Evolutionary conservation across 2,888 invertebrate genomes (phyloP), one percentile per base, ranked within the genome.

Genomic region (Epirrhoe tristata): DNA sequence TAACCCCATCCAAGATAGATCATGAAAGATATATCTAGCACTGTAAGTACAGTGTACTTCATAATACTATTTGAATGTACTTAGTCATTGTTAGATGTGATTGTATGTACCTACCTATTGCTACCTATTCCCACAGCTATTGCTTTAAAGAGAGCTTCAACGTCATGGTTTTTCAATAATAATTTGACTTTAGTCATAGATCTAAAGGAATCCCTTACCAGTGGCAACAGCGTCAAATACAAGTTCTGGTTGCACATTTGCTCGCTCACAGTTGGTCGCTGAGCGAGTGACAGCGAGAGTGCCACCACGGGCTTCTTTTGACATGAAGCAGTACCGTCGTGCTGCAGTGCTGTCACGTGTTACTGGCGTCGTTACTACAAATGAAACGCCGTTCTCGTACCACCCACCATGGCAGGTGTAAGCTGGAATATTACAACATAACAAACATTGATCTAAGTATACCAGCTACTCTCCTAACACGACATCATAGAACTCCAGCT

Each of bases 331-430:
- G 90, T 96, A 96, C 74, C 96, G 94, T 53, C 96, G 93, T 58
- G 95, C 95, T n/a, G 95, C 95, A 69, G 95, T 95, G 65, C 95
- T 95, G 80, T 95, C 94, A 62, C 96, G 94, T 68, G 95, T 95
- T 77, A 96, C 90, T 24, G 96, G 96, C 59, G 97, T 96, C 63
- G 96, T 96, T 85, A 98, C 97, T 76, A 98, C 96, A 89, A 96
- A 98, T 83, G 97, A 96, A 62, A 97, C 97, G 73, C 96, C 97
- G 84, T 96, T 96, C 87, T 98, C 98, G 80, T 96, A 96, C 98
- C 98, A 98, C 54, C 96, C 95, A 58, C 98, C 98, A 87, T 98
- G 98, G 87, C 98, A 98, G 50, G 97, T 97, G 93, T 98, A 98
- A 67, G 97, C 98, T 97, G 91, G 16, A 87, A 61, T 51, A 56